phyloP scores from a whole-genome alignment of 2,113 vertebrate species.

The Rallus limicola region DNA sequence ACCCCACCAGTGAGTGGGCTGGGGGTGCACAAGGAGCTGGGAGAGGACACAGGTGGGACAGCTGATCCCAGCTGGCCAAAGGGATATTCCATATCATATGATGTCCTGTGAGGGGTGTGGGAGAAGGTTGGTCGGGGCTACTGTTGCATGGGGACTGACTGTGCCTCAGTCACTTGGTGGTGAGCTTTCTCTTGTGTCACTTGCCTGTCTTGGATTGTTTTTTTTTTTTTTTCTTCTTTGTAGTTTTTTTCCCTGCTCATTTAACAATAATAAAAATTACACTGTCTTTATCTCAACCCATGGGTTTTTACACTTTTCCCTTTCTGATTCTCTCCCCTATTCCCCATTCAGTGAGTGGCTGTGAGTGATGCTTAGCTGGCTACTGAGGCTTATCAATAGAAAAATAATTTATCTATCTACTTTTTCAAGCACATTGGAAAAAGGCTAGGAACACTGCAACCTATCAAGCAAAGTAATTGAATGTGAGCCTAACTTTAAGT shows the following conservation, averaged over 20 bases:
- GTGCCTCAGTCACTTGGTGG: rapidly evolving
- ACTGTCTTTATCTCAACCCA: not conserved
- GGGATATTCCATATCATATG: not conserved
- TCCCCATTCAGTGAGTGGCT: not conserved
- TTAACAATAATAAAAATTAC: not conserved
- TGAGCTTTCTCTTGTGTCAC: not conserved
- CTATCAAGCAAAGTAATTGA: not conserved
- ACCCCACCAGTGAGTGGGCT: not conserved
- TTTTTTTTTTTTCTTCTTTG: not conserved
- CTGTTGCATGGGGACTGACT: not conserved
- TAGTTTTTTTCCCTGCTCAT: rapidly evolving
- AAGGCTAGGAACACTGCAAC: not conserved
- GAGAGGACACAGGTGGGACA: not conserved
- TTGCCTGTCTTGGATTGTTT: not conserved
- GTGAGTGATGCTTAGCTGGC: not conserved
- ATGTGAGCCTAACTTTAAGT: not conserved
- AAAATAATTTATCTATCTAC: not conserved
- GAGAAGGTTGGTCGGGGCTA: not conserved
- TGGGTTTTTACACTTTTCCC: not conserved
- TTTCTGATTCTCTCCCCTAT: not conserved
- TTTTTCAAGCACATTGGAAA: not conserved
- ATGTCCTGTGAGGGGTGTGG: rapidly evolving
- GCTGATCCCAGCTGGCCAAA: not conserved
- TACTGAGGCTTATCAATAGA: not conserved
- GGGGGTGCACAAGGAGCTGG: not conserved